phyloP scores from a whole-genome alignment of 2,797 vertebrate genomes.

The Pangasius larnaudii region DNA sequence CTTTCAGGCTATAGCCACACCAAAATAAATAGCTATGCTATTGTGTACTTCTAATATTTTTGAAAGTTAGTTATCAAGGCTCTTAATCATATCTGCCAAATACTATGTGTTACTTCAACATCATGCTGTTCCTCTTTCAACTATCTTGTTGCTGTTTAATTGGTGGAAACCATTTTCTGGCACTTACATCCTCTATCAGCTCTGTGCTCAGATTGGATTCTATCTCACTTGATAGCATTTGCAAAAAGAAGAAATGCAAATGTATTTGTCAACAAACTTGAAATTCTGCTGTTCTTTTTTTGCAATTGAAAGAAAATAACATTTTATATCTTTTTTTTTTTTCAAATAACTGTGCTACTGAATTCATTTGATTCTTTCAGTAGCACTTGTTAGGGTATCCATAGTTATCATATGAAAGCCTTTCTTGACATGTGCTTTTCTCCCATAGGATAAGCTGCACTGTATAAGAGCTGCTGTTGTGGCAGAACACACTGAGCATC shows the following conservation, averaged over 20 bases:
- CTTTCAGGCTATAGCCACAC: no score
- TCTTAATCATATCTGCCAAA: not conserved
- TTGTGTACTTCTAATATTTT: not conserved
- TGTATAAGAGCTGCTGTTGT: constrained; percentile 38
- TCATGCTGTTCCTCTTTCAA: not conserved
- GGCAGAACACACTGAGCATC: constrained; percentile 61
- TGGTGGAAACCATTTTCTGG: not conserved
- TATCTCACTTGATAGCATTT: not conserved
- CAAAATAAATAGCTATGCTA: not conserved
- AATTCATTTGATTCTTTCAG: not conserved
- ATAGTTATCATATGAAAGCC: constrained; percentile 17
- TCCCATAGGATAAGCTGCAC: not conserved
- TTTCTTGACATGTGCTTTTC: constrained; percentile 18
- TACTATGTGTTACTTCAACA: not conserved
- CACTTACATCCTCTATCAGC: not conserved
- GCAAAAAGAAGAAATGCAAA: not conserved
- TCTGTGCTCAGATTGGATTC: constrained; percentile 1
- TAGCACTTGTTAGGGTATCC: not conserved
- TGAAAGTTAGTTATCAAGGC: not conserved
- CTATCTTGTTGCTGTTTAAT: not conserved
- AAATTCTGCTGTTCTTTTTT: not conserved
- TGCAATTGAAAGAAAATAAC: not conserved
- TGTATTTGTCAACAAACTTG: not conserved
- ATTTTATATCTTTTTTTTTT: no score
- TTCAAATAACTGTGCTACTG: not conserved